phyloP scores from a whole-genome alignment of 2,888 invertebrate species.

The Eugnorisma glareosa region DNA sequence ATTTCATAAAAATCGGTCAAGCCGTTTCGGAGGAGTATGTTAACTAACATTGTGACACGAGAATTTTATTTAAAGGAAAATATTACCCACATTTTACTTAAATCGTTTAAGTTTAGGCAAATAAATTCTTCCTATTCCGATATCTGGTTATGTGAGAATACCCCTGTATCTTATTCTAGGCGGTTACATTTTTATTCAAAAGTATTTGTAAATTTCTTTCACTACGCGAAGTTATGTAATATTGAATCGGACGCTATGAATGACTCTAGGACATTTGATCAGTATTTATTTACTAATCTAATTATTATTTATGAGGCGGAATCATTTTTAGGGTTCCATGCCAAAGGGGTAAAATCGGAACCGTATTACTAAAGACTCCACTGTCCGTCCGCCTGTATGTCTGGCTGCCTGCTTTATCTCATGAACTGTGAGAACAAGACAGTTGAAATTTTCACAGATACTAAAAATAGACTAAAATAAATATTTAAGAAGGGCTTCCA shows the following conservation, averaged over 20 bases:
- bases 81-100: background rate
- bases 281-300: background rate
- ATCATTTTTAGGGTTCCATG: too few species aligned
- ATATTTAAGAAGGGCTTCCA: too few species aligned
- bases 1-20: too few species aligned
- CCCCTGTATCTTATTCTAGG: background rate
- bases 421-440: too few species aligned
- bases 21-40: too few species aligned
- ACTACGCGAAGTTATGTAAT: background rate
- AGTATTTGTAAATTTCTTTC: background rate
- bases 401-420: too few species aligned
- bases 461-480: too few species aligned
- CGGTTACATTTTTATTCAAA: background rate
- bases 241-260: background rate
- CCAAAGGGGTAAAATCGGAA: too few species aligned
- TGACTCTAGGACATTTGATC: background rate
- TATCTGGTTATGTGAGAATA: background rate
- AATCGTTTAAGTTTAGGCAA: background rate
- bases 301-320: background rate
- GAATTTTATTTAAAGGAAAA: background rate
- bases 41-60: too few species aligned
- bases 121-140: background rate
- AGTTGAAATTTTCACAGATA: too few species aligned
- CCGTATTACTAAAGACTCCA: too few species aligned
- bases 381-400: too few species aligned